Evolutionary conservation across 2,888 invertebrate species (phyloP).

Genomic region (Nemoura dubitans): DNA sequence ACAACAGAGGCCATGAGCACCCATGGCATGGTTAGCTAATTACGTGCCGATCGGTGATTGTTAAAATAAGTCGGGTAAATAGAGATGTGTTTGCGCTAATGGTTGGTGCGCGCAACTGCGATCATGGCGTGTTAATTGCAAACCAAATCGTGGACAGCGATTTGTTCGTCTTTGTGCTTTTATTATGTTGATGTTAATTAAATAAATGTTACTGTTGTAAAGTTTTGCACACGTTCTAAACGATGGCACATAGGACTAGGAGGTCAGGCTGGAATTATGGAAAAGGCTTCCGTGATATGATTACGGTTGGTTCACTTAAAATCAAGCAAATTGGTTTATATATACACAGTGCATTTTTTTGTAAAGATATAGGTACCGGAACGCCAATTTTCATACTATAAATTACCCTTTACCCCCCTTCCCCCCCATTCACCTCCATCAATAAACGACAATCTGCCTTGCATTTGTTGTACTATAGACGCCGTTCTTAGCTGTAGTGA

Average conservation of each 20-base stretch:
- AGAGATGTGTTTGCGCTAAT: background rate
- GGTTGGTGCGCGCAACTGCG: background rate
- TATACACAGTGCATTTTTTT: no score
- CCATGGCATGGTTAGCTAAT: background rate
- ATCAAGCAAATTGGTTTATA: background rate
- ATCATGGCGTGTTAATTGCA: background rate
- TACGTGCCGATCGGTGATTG: background rate
- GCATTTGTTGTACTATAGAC: no score
- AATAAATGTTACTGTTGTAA: background rate
- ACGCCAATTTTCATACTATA: no score
- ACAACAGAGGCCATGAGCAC: background rate
- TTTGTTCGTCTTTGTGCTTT: background rate
- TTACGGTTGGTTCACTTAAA: background rate
- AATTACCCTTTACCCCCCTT: no score
- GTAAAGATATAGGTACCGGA: no score
- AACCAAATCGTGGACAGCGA: background rate
- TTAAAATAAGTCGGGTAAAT: slow-evolving; percentile 4
- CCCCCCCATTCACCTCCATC: no score
- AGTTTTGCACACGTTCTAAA: background rate
- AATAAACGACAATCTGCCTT: no score
- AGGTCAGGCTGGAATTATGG: background rate
- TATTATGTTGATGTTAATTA: background rate
- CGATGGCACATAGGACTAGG: background rate
- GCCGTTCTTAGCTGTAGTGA: no score
- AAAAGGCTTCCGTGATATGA: background rate